A percentile compares a stretch with the other conserved stretches of the same genome.
These are phyloP conservation scores for Diachasmimorpha longicaudata DNA, from an alignment of 1,140 invertebrate species.

Conservation along the genomic window DNA sequence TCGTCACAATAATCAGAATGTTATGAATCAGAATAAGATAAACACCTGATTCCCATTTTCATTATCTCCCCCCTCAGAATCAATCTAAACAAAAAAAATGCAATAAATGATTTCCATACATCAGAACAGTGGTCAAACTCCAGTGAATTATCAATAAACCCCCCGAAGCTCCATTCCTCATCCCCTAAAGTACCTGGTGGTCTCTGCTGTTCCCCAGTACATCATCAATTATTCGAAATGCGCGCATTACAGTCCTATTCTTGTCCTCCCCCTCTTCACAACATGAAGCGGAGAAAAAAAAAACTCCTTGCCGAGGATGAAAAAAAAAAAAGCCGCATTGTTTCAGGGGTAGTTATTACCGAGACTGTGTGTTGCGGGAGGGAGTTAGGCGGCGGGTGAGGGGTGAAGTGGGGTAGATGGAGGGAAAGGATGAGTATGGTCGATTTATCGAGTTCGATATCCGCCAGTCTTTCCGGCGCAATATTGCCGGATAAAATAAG, in stretches of 20 bases:
- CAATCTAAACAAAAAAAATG: not conserved
- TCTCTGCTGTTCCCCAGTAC: slow-evolving; percentile 39
- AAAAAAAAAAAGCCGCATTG: not conserved
- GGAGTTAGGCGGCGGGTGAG: not conserved
- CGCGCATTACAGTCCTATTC: slow-evolving; percentile 16
- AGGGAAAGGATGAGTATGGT: not conserved
- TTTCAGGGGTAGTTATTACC: not conserved
- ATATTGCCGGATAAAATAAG: slow-evolving; percentile 59
- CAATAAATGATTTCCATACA: not conserved
- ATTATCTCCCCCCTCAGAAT: too few species aligned
- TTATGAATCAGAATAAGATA: too few species aligned
- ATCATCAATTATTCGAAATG: slow-evolving; percentile 35
- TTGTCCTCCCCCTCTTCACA: slow-evolving; percentile 3
- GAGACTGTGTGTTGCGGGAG: not conserved
- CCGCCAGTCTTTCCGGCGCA: slow-evolving; percentile 37
- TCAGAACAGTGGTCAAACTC: slow-evolving; percentile 18
- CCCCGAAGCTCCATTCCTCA: not conserved
- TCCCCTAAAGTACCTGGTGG: slow-evolving; percentile 34
- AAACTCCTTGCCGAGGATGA: not conserved
- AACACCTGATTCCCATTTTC: too few species aligned
- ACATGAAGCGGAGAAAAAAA: slow-evolving; percentile 6
- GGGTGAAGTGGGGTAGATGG: not conserved
- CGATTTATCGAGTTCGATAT: slow-evolving; percentile 30
- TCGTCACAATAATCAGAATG: too few species aligned
- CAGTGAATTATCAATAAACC: slow-evolving; percentile 33